Conservation (phyloP, 2,888 invertebrate genomes). For the Marronus borbonicus region DNA sequence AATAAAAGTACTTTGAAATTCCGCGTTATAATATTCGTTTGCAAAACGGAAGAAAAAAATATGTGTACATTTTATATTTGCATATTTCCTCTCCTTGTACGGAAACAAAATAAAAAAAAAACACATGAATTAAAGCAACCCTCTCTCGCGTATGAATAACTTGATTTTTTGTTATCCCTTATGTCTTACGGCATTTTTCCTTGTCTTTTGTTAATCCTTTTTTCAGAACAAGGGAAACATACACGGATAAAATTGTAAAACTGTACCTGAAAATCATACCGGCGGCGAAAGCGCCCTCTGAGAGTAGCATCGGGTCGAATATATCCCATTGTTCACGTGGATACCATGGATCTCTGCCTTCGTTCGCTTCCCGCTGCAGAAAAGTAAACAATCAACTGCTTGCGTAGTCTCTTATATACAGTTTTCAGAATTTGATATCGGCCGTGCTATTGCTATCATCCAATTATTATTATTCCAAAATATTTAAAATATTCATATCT, state of each 20-base stretch:
- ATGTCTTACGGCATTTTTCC: neutral
- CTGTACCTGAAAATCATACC: conserved; percentile 91
- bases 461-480: no score
- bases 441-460: neutral
- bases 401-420: no score
- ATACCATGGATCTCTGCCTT: conserved; percentile 85
- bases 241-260: neutral
- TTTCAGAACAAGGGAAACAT: neutral
- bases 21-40: no score
- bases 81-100: neutral
- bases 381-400: conserved; percentile 25
- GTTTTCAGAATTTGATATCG: no score
- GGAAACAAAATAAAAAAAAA: neutral
- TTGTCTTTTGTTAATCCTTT: conserved; percentile 19
- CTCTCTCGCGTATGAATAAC: neutral
- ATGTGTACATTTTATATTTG: neutral
- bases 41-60: neutral
- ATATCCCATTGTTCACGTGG: conserved; percentile 94
- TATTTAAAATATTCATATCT: no score
- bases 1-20: no score
- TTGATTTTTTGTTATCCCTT: neutral
- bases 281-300: conserved; percentile 95
- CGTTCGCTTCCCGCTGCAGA: conserved; percentile 77
- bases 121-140: neutral
- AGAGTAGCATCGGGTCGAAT: conserved; percentile 95